Conservation (phyloP, 2,888 invertebrate species). For the Erpobdella octoculata region DNA sequence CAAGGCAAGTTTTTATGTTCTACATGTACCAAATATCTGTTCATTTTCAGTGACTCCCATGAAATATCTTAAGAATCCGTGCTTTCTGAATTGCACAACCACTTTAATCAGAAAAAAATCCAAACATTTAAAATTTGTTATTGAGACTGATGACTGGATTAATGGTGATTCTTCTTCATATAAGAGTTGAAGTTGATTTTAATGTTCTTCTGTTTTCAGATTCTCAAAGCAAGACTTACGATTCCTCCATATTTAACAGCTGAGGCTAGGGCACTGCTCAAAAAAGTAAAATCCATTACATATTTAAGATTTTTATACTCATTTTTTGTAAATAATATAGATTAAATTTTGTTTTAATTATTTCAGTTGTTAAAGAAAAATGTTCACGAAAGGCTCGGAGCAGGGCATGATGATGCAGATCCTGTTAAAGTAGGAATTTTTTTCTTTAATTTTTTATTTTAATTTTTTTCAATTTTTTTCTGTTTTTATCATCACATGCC, state of each 20-base stretch:
- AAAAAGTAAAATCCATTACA: constrained; percentile 62
- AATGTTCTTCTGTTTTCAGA: too few relatives aligned
- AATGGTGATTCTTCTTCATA: background rate
- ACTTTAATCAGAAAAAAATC: too few relatives aligned
- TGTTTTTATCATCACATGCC: too few relatives aligned
- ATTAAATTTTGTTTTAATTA: background rate
- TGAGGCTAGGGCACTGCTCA: constrained; percentile 87
- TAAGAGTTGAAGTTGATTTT: background rate
- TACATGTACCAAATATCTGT: background rate
- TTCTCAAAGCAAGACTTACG: constrained; percentile 85
- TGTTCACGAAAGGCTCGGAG: constrained; percentile 76
- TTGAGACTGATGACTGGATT: background rate
- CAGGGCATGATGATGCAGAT: constrained; percentile 71
- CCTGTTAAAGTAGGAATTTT: constrained; percentile 63
- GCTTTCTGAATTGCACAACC: too few relatives aligned
- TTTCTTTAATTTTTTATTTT: background rate
- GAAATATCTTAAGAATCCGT: too few relatives aligned
- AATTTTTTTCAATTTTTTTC: background rate
- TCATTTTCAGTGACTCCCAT: too few relatives aligned
- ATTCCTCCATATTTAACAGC: constrained; percentile 88
- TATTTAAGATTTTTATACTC: background rate
- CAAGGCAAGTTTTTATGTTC: constrained; percentile 55
- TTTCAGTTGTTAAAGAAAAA: constrained; percentile 58
- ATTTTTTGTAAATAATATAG: background rate
- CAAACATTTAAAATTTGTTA: too few relatives aligned